These are phyloP conservation scores for Epizoanthus rinbou DNA, from an alignment of 92 coral and sea anemone genomes.

Conservation along the genomic window DNA sequence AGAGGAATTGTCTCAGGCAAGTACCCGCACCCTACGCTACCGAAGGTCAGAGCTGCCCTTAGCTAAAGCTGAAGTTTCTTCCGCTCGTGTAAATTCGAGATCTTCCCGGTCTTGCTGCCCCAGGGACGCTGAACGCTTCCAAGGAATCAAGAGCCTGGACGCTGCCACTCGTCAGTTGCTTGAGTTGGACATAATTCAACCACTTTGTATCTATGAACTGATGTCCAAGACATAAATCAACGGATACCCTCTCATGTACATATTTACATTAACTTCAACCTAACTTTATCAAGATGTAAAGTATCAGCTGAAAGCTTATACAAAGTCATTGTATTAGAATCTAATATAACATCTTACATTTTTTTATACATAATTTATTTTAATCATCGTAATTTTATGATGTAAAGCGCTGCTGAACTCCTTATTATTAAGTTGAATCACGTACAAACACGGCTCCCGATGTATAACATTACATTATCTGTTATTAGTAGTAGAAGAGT, in stretches of 20 bases:
- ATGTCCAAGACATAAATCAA: background rate
- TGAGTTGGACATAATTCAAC: background rate
- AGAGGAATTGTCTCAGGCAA: background rate
- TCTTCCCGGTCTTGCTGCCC: background rate
- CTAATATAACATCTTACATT: too few relatives aligned
- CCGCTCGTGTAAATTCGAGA: background rate
- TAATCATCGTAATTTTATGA: too few relatives aligned
- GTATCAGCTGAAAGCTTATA: too few relatives aligned
- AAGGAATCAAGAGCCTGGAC: constrained; percentile 1
- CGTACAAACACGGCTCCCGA: too few relatives aligned
- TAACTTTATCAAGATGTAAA: background rate
- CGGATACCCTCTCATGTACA: background rate
- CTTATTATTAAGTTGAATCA: too few relatives aligned
- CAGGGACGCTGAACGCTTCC: background rate
- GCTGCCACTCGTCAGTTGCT: constrained; percentile 1
- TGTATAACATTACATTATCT: too few relatives aligned
- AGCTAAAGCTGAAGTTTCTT: background rate
- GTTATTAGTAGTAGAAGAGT: too few relatives aligned
- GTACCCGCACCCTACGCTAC: too few relatives aligned
- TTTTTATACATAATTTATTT: too few relatives aligned
- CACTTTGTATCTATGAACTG: constrained; percentile 4
- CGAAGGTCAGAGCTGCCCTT: background rate
- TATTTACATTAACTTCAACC: background rate
- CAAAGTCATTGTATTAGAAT: too few relatives aligned
- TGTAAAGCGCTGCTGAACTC: too few relatives aligned